Conservation (phyloP, 2,888 invertebrate genomes). For the Carcina quercana region DNA sequence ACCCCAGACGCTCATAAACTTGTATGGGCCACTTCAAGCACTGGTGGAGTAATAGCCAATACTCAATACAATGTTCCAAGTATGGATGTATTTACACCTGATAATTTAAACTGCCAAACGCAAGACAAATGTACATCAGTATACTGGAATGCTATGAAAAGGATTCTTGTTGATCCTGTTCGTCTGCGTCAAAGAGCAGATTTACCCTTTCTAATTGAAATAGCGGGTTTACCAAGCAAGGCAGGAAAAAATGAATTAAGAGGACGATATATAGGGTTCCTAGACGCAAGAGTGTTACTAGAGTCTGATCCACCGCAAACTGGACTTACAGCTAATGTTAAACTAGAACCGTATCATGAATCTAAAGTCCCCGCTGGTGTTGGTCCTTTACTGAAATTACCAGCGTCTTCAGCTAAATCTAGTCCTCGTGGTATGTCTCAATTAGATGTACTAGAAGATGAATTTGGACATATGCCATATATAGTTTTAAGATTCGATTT, state of each 20-base stretch:
- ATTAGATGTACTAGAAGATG: constrained; percentile 35
- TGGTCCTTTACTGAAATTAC: constrained; percentile 43
- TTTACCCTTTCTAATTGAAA: constrained; percentile 42
- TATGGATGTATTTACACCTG: constrained; percentile 45
- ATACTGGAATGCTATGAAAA: constrained; percentile 57
- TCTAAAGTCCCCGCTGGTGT: constrained; percentile 30
- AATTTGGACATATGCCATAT: constrained; percentile 42
- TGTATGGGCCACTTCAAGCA: constrained; percentile 48
- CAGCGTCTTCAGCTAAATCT: constrained; percentile 48
- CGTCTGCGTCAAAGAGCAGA: constrained; percentile 32
- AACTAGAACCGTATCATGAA: constrained; percentile 40
- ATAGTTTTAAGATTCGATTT: constrained; percentile 50
- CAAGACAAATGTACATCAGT: constrained; percentile 33
- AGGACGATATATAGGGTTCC: constrained; percentile 50
- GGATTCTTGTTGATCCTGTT: constrained; percentile 46
- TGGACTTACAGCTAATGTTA: constrained; percentile 40
- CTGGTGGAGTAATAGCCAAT: constrained; percentile 36
- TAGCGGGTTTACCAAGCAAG: constrained; percentile 57
- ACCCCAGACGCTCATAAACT: constrained; percentile 32
- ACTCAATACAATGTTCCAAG: constrained; percentile 33
- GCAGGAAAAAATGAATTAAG: constrained; percentile 49
- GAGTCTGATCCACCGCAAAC: constrained; percentile 46
- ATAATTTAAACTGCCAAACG: constrained; percentile 28
- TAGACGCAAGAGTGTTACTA: constrained; percentile 47
- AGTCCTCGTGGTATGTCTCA: constrained; percentile 38